phyloP scores from a whole-genome alignment of 1,140 invertebrate genomes.

The Trichonephila clavata region DNA sequence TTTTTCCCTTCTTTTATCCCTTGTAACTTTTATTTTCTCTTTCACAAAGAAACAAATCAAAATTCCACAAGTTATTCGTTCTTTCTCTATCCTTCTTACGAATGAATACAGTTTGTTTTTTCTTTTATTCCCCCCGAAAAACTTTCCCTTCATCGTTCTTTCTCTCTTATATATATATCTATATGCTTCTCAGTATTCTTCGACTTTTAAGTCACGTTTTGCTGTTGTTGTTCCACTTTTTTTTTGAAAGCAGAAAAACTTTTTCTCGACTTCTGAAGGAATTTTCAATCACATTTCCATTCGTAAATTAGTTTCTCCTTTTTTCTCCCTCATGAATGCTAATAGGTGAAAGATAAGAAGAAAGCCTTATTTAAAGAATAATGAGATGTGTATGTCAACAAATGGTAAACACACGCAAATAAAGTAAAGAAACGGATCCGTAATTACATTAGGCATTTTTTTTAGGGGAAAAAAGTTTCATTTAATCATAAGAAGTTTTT shows the following conservation, averaged over 20 bases:
- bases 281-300: constrained; percentile 62
- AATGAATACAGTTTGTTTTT: constrained; percentile 24
- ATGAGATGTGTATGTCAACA: constrained; percentile 16
- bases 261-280: constrained; percentile 47
- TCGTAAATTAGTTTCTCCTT: constrained; percentile 59
- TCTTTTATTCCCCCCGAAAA: not conserved
- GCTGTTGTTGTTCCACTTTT: not conserved
- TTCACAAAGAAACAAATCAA: not conserved
- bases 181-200: not conserved
- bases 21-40: constrained; percentile 26
- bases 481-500: not conserved
- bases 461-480: not conserved
- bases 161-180: not conserved
- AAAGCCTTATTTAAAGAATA: not conserved
- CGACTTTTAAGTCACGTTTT: constrained; percentile 51
- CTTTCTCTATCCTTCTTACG: not conserved
- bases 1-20: too few species aligned
- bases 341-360: constrained; percentile 6
- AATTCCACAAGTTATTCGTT: constrained; percentile 11
- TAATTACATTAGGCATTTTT: not conserved
- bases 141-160: not conserved
- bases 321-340: constrained; percentile 23
- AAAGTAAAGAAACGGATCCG: not conserved
- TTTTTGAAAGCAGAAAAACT: not conserved
- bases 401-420: not conserved